A percentile compares a stretch with the other conserved stretches of the same genome.
These are phyloP conservation scores for Cylas formicarius DNA, from an alignment of 1,140 invertebrate species.

Conservation along the genomic window DNA sequence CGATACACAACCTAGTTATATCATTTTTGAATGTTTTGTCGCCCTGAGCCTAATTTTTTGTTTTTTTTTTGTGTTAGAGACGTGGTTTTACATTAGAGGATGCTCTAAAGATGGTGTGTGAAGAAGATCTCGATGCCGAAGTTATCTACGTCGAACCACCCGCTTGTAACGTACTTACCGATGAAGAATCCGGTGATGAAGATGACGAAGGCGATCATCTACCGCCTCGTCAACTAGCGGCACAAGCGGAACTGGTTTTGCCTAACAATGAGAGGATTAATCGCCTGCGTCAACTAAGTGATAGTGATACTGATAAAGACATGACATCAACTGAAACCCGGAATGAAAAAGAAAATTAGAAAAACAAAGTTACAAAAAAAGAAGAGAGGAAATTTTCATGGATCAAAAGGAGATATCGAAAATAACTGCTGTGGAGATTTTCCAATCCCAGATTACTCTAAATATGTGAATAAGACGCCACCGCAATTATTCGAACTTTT, in stretches of 20 bases:
- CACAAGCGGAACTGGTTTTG: too few relatives aligned
- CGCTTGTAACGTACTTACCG: neutral
- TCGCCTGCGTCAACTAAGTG: neutral
- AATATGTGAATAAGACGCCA: too few relatives aligned
- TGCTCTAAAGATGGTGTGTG: neutral
- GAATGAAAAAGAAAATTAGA: neutral
- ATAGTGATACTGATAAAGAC: too few relatives aligned
- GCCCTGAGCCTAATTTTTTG: neutral
- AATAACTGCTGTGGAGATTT: constrained; percentile 1
- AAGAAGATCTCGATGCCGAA: neutral
- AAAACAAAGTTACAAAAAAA: neutral
- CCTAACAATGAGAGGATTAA: neutral
- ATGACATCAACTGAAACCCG: neutral
- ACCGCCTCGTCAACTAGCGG: constrained; percentile 2
- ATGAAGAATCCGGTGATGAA: constrained; percentile 9
- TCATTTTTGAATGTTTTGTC: neutral
- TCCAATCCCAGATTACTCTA: neutral
- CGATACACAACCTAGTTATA: constrained; percentile 1
- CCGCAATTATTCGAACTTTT: constrained; percentile 3
- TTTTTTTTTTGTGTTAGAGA: constrained; percentile 5
- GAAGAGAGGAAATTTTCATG: too few relatives aligned
- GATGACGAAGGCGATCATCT: constrained; percentile 11
- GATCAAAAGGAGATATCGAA: constrained; percentile 1
- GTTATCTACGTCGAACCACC: constrained; percentile 3
- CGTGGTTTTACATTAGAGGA: constrained; percentile 4